Percentiles rank a stretch among this genome's conserved stretches.
Evolutionary conservation across 1,140 invertebrate species (phyloP).

Genomic region (Lordiphosa collinella): DNA sequence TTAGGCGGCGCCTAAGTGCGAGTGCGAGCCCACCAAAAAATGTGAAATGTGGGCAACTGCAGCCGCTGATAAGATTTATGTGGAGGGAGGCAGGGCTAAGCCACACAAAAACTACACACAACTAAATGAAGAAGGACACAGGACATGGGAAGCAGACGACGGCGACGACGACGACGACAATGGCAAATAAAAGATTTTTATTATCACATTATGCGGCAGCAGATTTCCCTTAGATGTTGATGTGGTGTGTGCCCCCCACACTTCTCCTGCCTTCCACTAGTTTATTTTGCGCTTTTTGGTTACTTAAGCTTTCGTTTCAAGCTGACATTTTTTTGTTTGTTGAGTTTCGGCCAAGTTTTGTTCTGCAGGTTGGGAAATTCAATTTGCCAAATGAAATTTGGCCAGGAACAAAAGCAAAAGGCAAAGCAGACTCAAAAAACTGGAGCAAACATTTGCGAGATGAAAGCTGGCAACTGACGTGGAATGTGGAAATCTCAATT

Average conservation of each 20-base stretch:
- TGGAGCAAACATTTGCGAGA: not conserved
- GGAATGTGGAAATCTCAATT: no score
- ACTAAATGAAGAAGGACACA: conserved; percentile 18
- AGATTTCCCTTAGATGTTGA: conserved; percentile 57
- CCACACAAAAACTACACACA: conserved; percentile 33
- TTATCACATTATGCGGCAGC: conserved; percentile 75
- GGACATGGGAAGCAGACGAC: conserved; percentile 2
- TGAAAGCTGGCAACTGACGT: no score
- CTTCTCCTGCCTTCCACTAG: conserved; percentile 34
- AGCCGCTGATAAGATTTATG: conserved; percentile 70
- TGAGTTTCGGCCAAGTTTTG: conserved; percentile 58
- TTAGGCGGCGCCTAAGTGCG: conserved; percentile 32
- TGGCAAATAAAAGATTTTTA: conserved; percentile 75
- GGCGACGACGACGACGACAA: conserved; percentile 36
- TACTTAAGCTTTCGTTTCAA: conserved; percentile 39
- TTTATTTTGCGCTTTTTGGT: conserved; percentile 48
- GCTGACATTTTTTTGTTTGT: conserved; percentile 19
- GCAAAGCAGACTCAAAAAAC: conserved; percentile 3
- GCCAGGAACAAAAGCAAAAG: conserved; percentile 29
- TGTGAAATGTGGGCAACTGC: conserved; percentile 67
- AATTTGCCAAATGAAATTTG: conserved; percentile 71
- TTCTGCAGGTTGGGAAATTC: conserved; percentile 56
- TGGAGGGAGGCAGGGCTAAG: conserved; percentile 19
- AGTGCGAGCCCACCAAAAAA: conserved; percentile 22
- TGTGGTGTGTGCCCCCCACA: not conserved